Conservation (phyloP, 2,888 invertebrate species). For the Macrophya annulata region DNA sequence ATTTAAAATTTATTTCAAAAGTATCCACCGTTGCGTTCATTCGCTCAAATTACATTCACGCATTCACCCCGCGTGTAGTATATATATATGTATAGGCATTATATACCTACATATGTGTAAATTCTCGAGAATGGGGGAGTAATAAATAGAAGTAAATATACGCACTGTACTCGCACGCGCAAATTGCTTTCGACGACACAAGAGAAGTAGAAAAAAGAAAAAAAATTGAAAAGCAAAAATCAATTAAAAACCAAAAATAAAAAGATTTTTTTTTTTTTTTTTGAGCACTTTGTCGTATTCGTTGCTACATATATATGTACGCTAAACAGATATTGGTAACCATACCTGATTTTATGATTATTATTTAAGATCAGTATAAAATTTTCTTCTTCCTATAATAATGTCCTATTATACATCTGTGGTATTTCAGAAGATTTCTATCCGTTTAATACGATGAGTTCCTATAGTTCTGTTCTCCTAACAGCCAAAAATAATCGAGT, state of each 20-base stretch:
- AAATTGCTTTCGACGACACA: slow-evolving; percentile 5
- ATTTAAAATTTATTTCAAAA: slow-evolving; percentile 18
- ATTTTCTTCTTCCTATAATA: not conserved
- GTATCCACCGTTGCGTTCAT: slow-evolving; percentile 10
- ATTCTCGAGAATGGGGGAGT: slow-evolving; percentile 4
- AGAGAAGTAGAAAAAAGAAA: not conserved
- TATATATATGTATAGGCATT: not conserved
- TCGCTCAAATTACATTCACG: slow-evolving; percentile 26
- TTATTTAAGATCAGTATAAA: not conserved
- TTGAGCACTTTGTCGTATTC: not conserved
- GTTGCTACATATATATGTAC: too few species aligned
- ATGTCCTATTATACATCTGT: not conserved
- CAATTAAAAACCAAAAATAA: not conserved
- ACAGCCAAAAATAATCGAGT: slow-evolving; percentile 34
- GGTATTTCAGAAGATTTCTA: not conserved
- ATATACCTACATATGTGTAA: not conserved
- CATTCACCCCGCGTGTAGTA: not conserved
- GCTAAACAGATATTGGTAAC: not conserved
- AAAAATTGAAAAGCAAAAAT: not conserved
- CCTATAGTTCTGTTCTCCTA: not conserved
- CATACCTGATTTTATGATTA: not conserved
- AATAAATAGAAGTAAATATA: slow-evolving; percentile 10
- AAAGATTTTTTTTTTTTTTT: not conserved
- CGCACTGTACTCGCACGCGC: not conserved
- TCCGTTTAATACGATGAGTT: slow-evolving; percentile 3